Percentiles rank a stretch among this genome's conserved stretches.
Conservation (phyloP, 2,797 vertebrate species). For the Acanthurus leucopareius region DNA sequence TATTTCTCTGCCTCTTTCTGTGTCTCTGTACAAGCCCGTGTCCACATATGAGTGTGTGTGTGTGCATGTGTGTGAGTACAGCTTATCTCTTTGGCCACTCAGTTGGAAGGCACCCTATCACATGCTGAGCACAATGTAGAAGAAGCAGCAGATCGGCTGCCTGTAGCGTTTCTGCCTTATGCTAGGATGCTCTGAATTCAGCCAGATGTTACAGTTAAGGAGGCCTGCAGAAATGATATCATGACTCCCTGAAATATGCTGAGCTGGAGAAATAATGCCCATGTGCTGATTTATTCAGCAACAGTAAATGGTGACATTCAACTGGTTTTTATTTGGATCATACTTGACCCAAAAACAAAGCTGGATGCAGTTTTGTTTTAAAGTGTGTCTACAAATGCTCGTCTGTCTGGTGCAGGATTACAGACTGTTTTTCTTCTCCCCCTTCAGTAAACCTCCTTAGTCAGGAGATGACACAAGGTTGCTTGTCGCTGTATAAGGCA, state of each 20-base stretch:
- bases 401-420: background rate
- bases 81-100: conserved; percentile 80
- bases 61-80: conserved; percentile 14
- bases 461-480: too few species aligned
- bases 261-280: conserved; percentile 2
- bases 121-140: conserved; percentile 55
- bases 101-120: conserved; percentile 76
- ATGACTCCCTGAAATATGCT: conserved; percentile 26
- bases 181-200: conserved; percentile 56
- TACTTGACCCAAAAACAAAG: background rate
- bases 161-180: conserved; percentile 46
- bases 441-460: too few species aligned
- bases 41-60: conserved; percentile 9
- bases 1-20: conserved; percentile 52
- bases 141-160: conserved; percentile 52
- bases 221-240: conserved; percentile 28
- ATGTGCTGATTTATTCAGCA: conserved; percentile 27
- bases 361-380: background rate
- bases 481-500: too few species aligned
- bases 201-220: conserved; percentile 56
- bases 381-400: background rate
- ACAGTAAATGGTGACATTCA: conserved; percentile 5
- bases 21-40: conserved; percentile 43
- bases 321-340: conserved; percentile 3
- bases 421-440: background rate